Evolutionary conservation across 2,797 vertebrate genomes (phyloP).

Genomic region (Peromyscus melanophrys): DNA sequence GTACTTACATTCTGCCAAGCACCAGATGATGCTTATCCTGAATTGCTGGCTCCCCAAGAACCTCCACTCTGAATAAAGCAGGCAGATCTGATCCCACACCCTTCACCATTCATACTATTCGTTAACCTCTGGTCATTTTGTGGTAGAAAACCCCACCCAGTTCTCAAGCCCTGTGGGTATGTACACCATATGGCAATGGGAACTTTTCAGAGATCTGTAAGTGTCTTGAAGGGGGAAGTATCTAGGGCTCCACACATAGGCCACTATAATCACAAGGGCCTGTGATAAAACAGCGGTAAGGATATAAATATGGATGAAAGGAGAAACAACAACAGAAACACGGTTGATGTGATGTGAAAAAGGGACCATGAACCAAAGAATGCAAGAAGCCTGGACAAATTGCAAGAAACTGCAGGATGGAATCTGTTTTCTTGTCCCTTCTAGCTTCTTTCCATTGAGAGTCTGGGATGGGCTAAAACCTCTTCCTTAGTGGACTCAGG

Average conservation of each 20-base stretch:
- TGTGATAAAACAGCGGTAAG: not conserved
- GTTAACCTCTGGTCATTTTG: too few relatives aligned
- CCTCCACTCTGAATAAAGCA: not conserved
- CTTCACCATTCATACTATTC: not conserved
- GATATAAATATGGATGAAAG: not conserved
- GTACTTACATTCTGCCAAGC: not conserved
- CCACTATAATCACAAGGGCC: not conserved
- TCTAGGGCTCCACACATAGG: not conserved
- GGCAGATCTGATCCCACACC: too few relatives aligned
- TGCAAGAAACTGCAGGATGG: not conserved
- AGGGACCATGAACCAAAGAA: not conserved
- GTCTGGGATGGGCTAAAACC: not conserved
- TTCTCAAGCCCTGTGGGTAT: not conserved
- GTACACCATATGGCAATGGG: not conserved
- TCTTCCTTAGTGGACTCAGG: too few relatives aligned
- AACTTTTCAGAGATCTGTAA: not conserved
- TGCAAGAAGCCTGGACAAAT: not conserved
- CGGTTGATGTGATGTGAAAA: not conserved
- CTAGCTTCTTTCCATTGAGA: not conserved
- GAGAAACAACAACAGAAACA: not conserved
- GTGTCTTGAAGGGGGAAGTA: not conserved
- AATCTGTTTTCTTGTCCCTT: not conserved
- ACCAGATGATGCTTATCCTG: too few relatives aligned
- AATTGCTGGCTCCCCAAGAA: not conserved
- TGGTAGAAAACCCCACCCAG: not conserved